A percentile compares a stretch with the other conserved stretches of the same genome.
phyloP scores from a whole-genome alignment of 2,888 invertebrate species.

The Xanthia togata region DNA sequence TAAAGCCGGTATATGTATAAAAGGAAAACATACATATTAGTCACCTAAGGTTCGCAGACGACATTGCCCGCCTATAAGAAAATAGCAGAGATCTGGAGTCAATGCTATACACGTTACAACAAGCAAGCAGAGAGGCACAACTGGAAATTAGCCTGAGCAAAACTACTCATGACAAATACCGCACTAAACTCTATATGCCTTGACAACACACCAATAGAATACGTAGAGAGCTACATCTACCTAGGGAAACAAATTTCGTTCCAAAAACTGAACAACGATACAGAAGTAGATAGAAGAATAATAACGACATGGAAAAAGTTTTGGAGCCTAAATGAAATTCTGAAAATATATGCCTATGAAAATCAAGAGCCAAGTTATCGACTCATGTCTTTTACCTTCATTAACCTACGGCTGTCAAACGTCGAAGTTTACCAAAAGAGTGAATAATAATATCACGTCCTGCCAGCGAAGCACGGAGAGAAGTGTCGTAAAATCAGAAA shows the following conservation, averaged over 20 bases:
- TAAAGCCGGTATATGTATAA: no score
- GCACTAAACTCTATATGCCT: neutral
- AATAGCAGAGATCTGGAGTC: neutral
- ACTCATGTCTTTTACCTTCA: neutral
- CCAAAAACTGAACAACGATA: neutral
- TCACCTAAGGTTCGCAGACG: no score
- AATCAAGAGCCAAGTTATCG: no score
- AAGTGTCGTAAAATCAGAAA: neutral
- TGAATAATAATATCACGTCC: neutral
- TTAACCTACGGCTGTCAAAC: neutral
- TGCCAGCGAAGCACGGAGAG: conserved; percentile 1
- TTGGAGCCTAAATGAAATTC: neutral
- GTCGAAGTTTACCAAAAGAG: neutral
- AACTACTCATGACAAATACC: conserved; percentile 1
- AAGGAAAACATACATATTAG: no score
- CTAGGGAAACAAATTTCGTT: no score
- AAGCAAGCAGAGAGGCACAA: neutral
- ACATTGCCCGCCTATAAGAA: neutral
- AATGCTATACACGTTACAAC: neutral
- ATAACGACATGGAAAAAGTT: neutral
- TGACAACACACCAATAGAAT: no score
- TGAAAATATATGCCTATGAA: no score
- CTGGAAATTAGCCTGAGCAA: neutral
- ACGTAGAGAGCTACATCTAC: no score
- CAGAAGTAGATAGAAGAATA: conserved; percentile 1